These are phyloP conservation scores for Cyclura pinguis DNA, from an alignment of 2,797 vertebrate species.

Conservation along the genomic window DNA sequence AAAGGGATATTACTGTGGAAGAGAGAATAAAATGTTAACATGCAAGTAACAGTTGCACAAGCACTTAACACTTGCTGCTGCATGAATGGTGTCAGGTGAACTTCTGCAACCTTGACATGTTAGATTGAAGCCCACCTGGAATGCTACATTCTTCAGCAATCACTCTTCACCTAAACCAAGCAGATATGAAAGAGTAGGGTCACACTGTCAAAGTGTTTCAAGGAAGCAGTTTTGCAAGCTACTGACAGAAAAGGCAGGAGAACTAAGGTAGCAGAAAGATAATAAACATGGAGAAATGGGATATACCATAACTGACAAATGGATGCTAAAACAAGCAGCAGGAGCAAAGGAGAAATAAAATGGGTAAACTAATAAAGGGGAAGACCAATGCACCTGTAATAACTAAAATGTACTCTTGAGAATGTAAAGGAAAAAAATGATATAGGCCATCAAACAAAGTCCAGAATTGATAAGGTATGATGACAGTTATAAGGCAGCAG, in stretches of 20 bases:
- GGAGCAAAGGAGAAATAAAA: background rate
- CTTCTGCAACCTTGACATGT: constrained; percentile 10
- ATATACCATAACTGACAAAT: background rate
- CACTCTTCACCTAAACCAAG: constrained; percentile 16
- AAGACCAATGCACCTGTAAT: no score
- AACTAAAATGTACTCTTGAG: background rate
- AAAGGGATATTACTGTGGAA: background rate
- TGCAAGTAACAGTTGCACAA: background rate
- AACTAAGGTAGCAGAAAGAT: background rate
- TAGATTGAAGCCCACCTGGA: background rate
- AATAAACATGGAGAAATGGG: background rate
- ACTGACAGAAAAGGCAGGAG: constrained; percentile 15
- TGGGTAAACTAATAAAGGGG: background rate
- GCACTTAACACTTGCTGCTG: background rate
- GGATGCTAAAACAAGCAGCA: background rate
- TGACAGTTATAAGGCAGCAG: background rate
- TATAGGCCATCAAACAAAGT: background rate
- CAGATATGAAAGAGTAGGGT: constrained; percentile 15
- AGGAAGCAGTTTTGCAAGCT: constrained; percentile 5
- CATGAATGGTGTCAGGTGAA: background rate
- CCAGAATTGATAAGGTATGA: background rate
- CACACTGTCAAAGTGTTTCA: constrained; percentile 25
- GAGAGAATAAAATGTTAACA: background rate
- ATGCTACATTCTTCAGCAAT: constrained; percentile 25
- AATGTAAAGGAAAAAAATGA: background rate